phyloP scores from a whole-genome alignment of 2,797 vertebrate genomes.

The Poecilia picta region DNA sequence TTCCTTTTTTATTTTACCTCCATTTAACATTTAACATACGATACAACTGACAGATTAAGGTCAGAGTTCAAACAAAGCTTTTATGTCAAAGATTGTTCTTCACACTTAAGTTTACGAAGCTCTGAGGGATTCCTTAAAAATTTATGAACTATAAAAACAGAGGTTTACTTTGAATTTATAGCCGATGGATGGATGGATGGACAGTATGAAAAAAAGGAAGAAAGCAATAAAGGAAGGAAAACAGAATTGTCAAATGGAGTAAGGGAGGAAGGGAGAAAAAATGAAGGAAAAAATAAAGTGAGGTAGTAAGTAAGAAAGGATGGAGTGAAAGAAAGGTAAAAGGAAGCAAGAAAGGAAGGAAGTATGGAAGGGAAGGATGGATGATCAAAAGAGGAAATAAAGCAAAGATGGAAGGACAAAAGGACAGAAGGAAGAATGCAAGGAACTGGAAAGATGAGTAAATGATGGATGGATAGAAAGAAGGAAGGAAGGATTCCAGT shows the following conservation, averaged over 20 bases:
- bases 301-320: background rate
- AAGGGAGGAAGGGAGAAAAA: background rate
- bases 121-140: background rate
- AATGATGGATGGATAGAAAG: no score
- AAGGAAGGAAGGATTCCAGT: no score
- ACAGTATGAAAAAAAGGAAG: background rate
- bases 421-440: no score
- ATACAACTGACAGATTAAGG: background rate
- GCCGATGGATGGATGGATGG: background rate
- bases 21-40: conserved; percentile 1
- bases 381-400: no score
- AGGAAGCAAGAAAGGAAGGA: background rate
- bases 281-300: background rate
- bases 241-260: background rate
- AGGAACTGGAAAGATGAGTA: no score
- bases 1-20: conserved; percentile 4
- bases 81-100: background rate
- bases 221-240: background rate
- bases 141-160: background rate
- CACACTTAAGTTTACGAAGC: background rate
- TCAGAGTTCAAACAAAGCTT: background rate
- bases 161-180: background rate
- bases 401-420: no score
- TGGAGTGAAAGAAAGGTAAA: background rate
- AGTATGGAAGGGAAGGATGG: no score